Evolutionary conservation across 2,888 invertebrate genomes (phyloP), one percentile per base, ranked within the genome.

Genomic region (Ormyrus nitidulus): DNA sequence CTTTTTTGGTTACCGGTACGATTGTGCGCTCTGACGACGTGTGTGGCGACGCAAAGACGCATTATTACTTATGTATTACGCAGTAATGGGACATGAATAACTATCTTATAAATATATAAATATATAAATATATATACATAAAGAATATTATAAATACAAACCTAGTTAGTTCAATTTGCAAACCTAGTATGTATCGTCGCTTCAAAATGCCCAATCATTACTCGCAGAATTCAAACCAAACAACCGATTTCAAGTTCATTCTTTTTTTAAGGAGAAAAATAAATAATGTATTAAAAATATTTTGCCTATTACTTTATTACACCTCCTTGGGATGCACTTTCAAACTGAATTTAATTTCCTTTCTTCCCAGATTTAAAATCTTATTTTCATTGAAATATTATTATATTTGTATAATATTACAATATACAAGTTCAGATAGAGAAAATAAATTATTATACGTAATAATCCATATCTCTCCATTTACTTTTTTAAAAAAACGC

Each of bases 181-280:
- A 86, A 89, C 86, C 88, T 89, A 90, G 89, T 89, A 88, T 89
- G 87, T 89, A 89, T 86, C 85, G 87, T 89, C 89, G 89, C 89
- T 90, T 89, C 86, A 86, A 88, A 89, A 89, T 88, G 87, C 89
- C 89, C 88, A 88, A 87, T 89, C 89, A 90, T 90, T 89, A 89
- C 86, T 89, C 88, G 89, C 89, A 82, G 58, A 74, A 78, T 79
- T 79, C 85, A 87, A 88, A 87, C 84, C 86, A 82, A 84, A 88
- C 82, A 88, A 89, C 85, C 86, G 83, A 88, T 89, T 89, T 88
- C 88, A 88, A 90, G 88, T 89, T 90, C 87, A 89, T 89, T 90
- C 89, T 89, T 90, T 90, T 90, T 90, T 90, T 88, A 90, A 89
- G 87, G 84, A 88, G 87, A 88, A 87, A 87, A 88, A 89, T 89